Evolutionary conservation across 35 echinoderm and acorn worm genomes (phyloP).

Genomic region (Lytechinus variegatus): DNA sequence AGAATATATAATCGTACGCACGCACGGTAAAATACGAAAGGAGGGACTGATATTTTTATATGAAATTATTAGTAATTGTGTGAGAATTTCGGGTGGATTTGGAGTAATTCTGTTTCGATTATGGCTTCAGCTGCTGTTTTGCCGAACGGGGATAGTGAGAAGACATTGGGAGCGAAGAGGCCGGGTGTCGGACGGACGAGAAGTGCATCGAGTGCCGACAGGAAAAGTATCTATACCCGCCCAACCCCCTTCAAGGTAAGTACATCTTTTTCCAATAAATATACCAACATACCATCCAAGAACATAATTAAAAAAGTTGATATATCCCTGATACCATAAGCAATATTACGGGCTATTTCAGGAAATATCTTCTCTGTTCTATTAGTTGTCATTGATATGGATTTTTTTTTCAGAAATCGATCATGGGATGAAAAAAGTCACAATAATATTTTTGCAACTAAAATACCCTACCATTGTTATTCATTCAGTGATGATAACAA

Average conservation of each 20-base stretch:
- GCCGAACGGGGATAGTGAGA: background rate
- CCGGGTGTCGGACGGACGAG: background rate
- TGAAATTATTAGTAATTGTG: background rate
- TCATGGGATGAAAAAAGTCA: too few species aligned
- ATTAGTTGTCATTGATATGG: too few species aligned
- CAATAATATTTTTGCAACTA: too few species aligned
- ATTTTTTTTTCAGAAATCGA: too few species aligned
- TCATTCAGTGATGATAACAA: too few species aligned
- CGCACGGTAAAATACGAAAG: background rate
- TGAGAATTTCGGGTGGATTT: background rate
- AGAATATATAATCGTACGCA: background rate
- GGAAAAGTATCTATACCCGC: slow-evolving; percentile 34
- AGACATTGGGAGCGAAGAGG: background rate
- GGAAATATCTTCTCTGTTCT: too few species aligned
- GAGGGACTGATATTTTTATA: background rate
- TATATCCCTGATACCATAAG: too few species aligned
- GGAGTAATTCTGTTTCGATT: background rate
- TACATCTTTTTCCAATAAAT: background rate
- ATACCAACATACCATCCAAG: background rate
- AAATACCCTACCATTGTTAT: too few species aligned
- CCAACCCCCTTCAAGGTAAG: slow-evolving; percentile 44
- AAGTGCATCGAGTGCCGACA: slow-evolving; percentile 18
- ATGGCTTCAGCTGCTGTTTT: background rate
- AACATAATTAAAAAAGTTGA: too few species aligned
- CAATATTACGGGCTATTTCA: too few species aligned